phyloP scores from a whole-genome alignment of 2,797 vertebrate genomes.

The Notamacropus eugenii region DNA sequence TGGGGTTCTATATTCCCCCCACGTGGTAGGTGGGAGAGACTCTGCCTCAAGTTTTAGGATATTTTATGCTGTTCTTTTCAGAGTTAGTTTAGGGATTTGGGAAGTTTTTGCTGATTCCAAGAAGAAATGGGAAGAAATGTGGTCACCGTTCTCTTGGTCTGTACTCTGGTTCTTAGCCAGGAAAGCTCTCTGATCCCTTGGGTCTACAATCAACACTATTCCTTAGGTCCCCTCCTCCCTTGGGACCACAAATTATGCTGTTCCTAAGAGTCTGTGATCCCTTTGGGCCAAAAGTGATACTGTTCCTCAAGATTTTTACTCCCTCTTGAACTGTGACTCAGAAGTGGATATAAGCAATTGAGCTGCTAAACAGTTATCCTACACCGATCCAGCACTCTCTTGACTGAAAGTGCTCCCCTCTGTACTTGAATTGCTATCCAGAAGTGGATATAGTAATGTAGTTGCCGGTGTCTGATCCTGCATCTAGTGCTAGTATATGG shows the following conservation, averaged over 20 bases:
- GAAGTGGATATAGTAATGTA: neutral
- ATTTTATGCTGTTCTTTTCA: neutral
- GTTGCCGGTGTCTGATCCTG: neutral
- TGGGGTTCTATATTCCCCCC: neutral
- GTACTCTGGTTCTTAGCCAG: neutral
- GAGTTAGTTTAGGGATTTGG: neutral
- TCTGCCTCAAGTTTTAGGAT: neutral
- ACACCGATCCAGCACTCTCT: too few relatives aligned
- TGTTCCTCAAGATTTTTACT: neutral
- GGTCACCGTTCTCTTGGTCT: neutral
- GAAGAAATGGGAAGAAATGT: too few relatives aligned
- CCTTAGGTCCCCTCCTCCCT: too few relatives aligned
- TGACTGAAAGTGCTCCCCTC: too few relatives aligned
- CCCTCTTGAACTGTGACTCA: neutral
- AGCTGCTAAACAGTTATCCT: neutral
- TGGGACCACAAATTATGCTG: neutral
- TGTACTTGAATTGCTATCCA: neutral
- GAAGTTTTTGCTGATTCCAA: neutral
- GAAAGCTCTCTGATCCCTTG: neutral
- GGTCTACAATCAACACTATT: neutral
- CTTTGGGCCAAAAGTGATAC: neutral
- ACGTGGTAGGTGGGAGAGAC: neutral
- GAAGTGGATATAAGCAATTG: neutral
- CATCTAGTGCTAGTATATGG: neutral
- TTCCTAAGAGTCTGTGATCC: neutral